Percentiles rank a stretch among this genome's conserved stretches.
Evolutionary conservation across 2,797 vertebrate species (phyloP).

Genomic region (Alfaro cultratus): DNA sequence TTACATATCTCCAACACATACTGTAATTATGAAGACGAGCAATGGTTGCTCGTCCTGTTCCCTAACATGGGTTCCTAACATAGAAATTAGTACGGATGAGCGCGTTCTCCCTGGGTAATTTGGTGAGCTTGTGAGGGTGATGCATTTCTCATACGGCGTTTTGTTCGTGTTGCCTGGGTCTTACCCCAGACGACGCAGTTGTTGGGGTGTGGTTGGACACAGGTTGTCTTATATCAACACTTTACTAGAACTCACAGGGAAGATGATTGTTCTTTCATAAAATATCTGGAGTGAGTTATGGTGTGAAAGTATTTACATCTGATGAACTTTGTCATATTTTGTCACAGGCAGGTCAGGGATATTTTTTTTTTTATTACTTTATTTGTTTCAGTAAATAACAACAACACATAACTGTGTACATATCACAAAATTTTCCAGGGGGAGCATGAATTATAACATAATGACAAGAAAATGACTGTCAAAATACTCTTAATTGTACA

Average conservation of each 20-base stretch:
- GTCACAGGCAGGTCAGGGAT: background rate
- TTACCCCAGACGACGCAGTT: background rate
- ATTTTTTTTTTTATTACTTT: background rate
- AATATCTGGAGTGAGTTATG: background rate
- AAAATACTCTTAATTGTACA: no score
- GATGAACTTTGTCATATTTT: background rate
- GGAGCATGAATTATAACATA: no score
- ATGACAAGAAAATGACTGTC: no score
- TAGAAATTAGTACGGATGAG: constrained; percentile 49
- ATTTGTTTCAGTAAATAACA: no score
- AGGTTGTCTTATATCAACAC: background rate
- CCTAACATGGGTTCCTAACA: constrained; percentile 33
- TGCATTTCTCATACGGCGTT: constrained; percentile 1
- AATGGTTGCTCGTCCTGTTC: constrained; percentile 39
- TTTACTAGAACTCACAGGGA: background rate
- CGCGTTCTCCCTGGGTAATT: constrained; percentile 35
- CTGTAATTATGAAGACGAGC: constrained; percentile 60
- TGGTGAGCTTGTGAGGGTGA: background rate
- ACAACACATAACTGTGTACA: no score
- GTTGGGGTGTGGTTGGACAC: background rate
- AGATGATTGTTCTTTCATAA: background rate
- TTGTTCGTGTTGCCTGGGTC: background rate
- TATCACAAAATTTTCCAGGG: no score
- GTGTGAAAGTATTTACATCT: background rate
- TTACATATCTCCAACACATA: constrained; percentile 58